Conservation (phyloP, 2,797 vertebrate species). For the Babyrousa celebensis region DNA sequence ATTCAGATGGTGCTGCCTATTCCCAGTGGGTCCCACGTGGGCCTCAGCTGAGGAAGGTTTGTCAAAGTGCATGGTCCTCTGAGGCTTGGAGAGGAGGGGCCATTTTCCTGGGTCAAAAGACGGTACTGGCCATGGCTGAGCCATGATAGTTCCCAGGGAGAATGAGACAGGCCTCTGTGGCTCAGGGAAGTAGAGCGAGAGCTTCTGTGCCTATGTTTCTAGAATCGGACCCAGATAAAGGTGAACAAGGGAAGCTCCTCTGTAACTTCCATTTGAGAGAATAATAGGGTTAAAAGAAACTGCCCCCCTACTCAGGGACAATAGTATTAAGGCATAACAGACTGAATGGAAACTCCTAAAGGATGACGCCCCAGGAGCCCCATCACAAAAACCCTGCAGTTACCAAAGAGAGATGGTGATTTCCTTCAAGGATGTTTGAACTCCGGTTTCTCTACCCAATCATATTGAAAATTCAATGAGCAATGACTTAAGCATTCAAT, state of each 20-base stretch:
- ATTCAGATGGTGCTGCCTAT: not conserved
- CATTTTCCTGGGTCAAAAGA: not conserved
- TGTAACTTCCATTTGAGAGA: not conserved
- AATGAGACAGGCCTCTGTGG: not conserved
- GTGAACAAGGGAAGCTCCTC: not conserved
- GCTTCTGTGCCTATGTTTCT: not conserved
- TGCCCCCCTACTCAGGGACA: not conserved
- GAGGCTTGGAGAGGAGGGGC: not conserved
- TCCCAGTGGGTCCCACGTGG: not conserved
- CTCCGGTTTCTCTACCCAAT: conserved; percentile 33
- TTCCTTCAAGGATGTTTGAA: conserved; percentile 30
- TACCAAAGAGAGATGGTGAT: not conserved
- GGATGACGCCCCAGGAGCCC: not conserved
- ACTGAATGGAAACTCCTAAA: not conserved
- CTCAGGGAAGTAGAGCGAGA: not conserved
- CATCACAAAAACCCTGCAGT: not conserved
- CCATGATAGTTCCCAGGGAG: not conserved
- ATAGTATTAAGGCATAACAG: not conserved
- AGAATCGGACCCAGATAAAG: not conserved
- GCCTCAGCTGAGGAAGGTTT: not conserved
- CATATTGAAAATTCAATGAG: conserved; percentile 2
- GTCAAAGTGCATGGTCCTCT: not conserved
- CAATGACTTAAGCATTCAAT: not conserved
- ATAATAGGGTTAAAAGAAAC: not conserved
- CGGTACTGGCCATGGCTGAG: no score